phyloP scores from a whole-genome alignment of 2,888 invertebrate species.

The Pyrochroa serraticornis region DNA sequence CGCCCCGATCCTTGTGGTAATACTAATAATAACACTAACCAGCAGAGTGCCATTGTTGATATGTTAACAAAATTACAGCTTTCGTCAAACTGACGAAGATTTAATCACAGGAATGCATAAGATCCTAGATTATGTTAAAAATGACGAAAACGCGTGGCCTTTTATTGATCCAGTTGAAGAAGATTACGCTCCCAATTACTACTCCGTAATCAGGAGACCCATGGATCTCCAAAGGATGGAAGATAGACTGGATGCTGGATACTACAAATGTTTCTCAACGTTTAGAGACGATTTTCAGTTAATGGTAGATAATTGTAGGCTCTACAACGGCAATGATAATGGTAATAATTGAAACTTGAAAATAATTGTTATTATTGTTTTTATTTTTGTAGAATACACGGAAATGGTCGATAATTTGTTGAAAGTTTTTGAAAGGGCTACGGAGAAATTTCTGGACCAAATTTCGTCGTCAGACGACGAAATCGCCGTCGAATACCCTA shows the following conservation, averaged over 20 bases:
- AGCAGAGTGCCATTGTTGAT: neutral
- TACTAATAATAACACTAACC: neutral
- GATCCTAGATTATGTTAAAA: conserved; percentile 84
- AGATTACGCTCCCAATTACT: conserved; percentile 87
- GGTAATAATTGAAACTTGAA: conserved; percentile 62
- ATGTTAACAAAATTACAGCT: conserved; percentile 60
- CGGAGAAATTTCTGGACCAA: conserved; percentile 82
- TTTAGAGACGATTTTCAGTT: conserved; percentile 89
- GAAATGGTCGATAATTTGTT: conserved; percentile 86
- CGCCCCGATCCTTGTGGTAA: conserved; percentile 5
- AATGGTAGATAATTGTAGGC: conserved; percentile 89
- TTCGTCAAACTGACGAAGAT: conserved; percentile 82
- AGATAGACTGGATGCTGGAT: conserved; percentile 80
- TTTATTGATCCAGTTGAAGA: conserved; percentile 93
- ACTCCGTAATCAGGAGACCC: conserved; percentile 75
- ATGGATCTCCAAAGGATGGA: conserved; percentile 92
- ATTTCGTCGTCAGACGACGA: conserved; percentile 81
- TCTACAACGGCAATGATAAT: conserved; percentile 92
- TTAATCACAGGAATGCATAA: conserved; percentile 90
- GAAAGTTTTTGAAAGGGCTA: conserved; percentile 80
- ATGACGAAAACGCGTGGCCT: conserved; percentile 93
- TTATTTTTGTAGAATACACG: conserved; percentile 73
- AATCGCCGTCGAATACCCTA: conserved; percentile 71
- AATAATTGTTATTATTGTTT: conserved; percentile 8
- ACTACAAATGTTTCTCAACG: conserved; percentile 78